phyloP scores from a whole-genome alignment of 2,797 vertebrate genomes.

The Vultur gryphus region DNA sequence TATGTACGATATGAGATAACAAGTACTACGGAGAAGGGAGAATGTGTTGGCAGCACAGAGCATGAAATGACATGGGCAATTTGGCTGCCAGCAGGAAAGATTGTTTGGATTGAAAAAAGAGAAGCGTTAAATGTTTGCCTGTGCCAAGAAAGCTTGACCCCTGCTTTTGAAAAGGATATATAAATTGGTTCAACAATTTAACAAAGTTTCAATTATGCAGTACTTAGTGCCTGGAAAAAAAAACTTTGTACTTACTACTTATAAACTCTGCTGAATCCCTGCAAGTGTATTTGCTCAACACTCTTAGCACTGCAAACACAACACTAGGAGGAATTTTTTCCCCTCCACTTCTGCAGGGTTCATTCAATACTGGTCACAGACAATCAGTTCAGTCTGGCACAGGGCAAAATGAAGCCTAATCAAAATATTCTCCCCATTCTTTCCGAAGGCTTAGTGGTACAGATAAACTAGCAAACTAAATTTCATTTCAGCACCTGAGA shows the following conservation, averaged over 20 bases:
- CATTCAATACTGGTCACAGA: background rate
- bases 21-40: background rate
- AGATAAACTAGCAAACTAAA: background rate
- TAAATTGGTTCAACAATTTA: conserved; percentile 25
- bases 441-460: background rate
- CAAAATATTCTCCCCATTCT: background rate
- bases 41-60: background rate
- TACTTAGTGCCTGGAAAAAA: background rate
- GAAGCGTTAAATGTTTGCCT: background rate
- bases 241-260: background rate
- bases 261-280: background rate
- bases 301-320: background rate
- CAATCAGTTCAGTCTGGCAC: background rate
- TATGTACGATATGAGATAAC: background rate
- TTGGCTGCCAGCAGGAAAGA: conserved; percentile 22
- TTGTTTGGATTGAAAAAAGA: conserved; percentile 7
- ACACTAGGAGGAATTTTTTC: background rate
- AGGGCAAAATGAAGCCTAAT: background rate
- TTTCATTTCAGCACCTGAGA: background rate
- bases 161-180: conserved; percentile 18
- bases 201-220: conserved; percentile 30
- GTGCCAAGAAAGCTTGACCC: conserved; percentile 2
- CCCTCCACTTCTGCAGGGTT: background rate
- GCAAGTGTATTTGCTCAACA: background rate
- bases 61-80: background rate